Evolutionary conservation across 2,888 invertebrate genomes (phyloP), one percentile per base, ranked within the genome.

Genomic region (Xylocampa areola): DNA sequence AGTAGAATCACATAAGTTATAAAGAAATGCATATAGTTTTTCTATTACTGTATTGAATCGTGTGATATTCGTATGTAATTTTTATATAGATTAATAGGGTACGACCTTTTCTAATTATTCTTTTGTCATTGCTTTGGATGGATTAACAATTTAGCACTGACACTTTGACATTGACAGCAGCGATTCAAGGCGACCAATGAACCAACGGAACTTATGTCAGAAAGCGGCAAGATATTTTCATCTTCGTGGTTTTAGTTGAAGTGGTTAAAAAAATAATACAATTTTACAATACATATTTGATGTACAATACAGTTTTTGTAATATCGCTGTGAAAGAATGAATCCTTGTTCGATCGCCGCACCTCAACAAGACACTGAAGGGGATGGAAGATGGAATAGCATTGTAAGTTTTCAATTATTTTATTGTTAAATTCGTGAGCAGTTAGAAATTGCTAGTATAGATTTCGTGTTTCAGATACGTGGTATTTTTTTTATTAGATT

Each of bases 331-430:
- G 43, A 49, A 66, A 79, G 61, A 75, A 96, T 97, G 96, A 97
- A 97, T 94, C 95, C 96, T 75, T 97, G 97, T 83, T 95, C 96
- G 74, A 89, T 95, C 75, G 96, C 98, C 70, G 91, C 95, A 65
- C 95, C 96, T 67, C 95, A 96, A 74, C 95, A 95, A 83, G 98
- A 98, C 91, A 92, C 94, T 37, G 97, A 97, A 79, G 98, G 97
- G 44, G 98, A 98, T 91, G 96, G 96, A 80, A 95, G 98, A 81
- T 98, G 98, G 98, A 95, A 97, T 87, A 97, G 96, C 88, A 96
- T 97, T 81, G 94, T 94, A 85, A 91, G 92, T 86, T 78, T 76
- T 52, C 35, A 35, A 41, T 61, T 44, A 19, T 30, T 51, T 27
- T 39, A 63, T 33, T 44, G n/a, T n/a, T n/a, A n/a, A 54, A 57